Conservation (phyloP, 2,113 vertebrate genomes). For the Passer montanus region DNA sequence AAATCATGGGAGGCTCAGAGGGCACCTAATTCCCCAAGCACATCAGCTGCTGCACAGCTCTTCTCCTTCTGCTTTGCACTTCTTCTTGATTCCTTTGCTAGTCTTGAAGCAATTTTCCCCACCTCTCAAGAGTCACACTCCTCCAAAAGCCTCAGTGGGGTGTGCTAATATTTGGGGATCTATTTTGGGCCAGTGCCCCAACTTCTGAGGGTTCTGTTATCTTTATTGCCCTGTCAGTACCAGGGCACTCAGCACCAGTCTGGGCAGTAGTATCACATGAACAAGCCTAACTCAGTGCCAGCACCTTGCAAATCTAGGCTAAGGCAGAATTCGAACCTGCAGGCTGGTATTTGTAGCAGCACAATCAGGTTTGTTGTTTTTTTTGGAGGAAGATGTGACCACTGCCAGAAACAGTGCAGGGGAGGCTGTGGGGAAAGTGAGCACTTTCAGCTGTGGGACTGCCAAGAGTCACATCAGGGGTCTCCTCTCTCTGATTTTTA, state of each 20-base stretch:
- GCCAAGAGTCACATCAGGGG: not conserved
- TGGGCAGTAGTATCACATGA: accelerated
- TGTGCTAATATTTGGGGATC: not conserved
- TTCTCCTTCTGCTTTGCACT: not conserved
- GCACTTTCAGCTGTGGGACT: not conserved
- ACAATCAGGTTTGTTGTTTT: not conserved
- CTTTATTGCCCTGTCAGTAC: not conserved
- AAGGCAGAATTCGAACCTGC: not conserved
- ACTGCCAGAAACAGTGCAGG: not conserved
- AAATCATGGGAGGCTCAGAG: not conserved
- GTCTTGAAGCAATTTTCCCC: not conserved
- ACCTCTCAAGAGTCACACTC: not conserved
- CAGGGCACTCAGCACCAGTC: not conserved
- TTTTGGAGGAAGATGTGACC: not conserved
- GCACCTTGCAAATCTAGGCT: not conserved
- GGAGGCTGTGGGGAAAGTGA: not conserved
- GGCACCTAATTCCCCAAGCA: not conserved
- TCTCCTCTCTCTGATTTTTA: not conserved
- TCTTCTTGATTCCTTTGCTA: not conserved
- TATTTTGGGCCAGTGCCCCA: not conserved
- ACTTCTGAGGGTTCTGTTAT: not conserved
- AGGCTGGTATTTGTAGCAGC: not conserved
- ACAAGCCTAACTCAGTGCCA: not conserved
- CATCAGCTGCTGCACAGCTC: not conserved
- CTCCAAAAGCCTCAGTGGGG: not conserved